A percentile compares a stretch with the other conserved stretches of the same genome.
phyloP scores from a whole-genome alignment of 2,888 invertebrate species.

The Drosophila kambysellisi region DNA sequence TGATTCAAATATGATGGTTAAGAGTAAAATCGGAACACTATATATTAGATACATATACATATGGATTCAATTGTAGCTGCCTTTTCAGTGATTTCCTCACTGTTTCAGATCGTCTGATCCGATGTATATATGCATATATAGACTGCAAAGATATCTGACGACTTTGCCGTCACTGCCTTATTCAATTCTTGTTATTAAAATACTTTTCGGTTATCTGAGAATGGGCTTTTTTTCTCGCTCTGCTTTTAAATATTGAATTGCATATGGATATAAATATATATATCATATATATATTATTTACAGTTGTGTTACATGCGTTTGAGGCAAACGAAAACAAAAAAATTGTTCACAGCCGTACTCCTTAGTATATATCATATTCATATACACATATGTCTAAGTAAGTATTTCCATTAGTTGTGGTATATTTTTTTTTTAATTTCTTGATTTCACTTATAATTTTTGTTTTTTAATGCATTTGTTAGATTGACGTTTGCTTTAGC shows the following conservation, averaged over 20 bases:
- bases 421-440: slow-evolving; percentile 12
- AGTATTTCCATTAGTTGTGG: slow-evolving; percentile 31
- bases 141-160: slow-evolving; percentile 30
- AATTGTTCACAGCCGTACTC: slow-evolving; percentile 81
- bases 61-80: not conserved
- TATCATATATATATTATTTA: slow-evolving; percentile 50
- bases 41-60: not conserved
- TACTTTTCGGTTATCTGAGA: slow-evolving; percentile 32
- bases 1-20: too few species aligned
- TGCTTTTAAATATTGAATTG: slow-evolving; percentile 29
- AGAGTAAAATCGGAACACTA: not conserved
- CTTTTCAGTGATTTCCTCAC: not conserved
- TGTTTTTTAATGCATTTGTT: slow-evolving; percentile 30
- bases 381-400: slow-evolving; percentile 22
- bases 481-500: slow-evolving; percentile 38
- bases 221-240: slow-evolving; percentile 6
- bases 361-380: slow-evolving; percentile 57
- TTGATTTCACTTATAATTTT: slow-evolving; percentile 1
- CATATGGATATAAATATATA: not conserved
- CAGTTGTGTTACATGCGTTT: slow-evolving; percentile 54
- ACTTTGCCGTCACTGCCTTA: slow-evolving; percentile 14
- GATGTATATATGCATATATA: not conserved
- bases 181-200: slow-evolving; percentile 17
- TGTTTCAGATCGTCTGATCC: not conserved
- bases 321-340: slow-evolving; percentile 76